These are phyloP conservation scores for Ostrea edulis DNA, from an alignment of 1,140 invertebrate species.

Conservation along the genomic window DNA sequence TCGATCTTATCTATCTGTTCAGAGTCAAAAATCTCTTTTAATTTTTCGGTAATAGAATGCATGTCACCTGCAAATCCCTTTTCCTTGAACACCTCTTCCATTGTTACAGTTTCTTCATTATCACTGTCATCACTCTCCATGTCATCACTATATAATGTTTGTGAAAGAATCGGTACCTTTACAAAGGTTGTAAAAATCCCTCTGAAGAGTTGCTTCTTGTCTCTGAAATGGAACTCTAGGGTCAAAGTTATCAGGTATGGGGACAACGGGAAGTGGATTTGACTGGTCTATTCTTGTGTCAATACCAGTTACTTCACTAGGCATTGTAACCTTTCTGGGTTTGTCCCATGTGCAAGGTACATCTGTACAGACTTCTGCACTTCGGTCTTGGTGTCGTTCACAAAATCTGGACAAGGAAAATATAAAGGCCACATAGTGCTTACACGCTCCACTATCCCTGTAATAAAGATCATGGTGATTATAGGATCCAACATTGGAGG, in stretches of 20 bases:
- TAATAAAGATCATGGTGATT: too few species aligned
- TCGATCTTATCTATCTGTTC: not conserved
- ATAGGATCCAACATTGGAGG: too few species aligned
- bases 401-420: slow-evolving; percentile 43
- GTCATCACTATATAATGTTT: not conserved
- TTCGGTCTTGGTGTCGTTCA: slow-evolving; percentile 36
- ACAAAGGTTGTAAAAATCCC: slow-evolving; percentile 20
- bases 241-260: not conserved
- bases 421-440: slow-evolving; percentile 41
- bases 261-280: not conserved
- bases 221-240: not conserved
- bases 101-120: not conserved
- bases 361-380: slow-evolving; percentile 41
- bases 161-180: slow-evolving; percentile 36
- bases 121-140: slow-evolving; percentile 13
- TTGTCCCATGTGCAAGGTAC: slow-evolving; percentile 38
- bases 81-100: slow-evolving; percentile 1
- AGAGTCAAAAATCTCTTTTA: not conserved
- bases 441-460: slow-evolving; percentile 47
- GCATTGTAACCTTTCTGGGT: slow-evolving; percentile 2
- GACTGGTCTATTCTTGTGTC: not conserved
- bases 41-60: not conserved
- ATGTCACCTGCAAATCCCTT: not conserved
- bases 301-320: not conserved
- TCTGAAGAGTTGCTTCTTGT: not conserved